A percentile compares a stretch with the other conserved stretches of the same genome.
Conservation (phyloP, 2,888 invertebrate genomes). For the Clitarchus hookeri region DNA sequence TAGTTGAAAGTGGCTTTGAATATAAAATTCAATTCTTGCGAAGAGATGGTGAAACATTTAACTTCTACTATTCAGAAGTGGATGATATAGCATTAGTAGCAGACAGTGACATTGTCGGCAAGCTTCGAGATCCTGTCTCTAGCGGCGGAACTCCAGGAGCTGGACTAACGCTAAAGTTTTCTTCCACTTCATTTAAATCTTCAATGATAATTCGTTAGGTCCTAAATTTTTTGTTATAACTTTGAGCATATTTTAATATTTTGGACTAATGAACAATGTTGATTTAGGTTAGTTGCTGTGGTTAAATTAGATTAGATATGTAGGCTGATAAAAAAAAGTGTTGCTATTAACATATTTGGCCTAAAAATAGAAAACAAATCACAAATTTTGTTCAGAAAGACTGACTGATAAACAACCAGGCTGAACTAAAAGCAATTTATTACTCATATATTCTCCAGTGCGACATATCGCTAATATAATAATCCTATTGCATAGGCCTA, state of each 20-base stretch:
- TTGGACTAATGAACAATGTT: neutral
- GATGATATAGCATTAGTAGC: no score
- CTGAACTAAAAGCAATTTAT: no score
- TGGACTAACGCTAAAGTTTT: neutral
- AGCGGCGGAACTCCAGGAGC: neutral
- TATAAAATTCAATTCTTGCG: neutral
- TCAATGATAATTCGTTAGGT: neutral
- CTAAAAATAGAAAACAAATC: neutral
- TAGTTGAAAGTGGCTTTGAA: conserved; percentile 14
- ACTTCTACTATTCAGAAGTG: neutral
- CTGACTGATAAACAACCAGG: neutral
- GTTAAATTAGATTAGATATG: no score
- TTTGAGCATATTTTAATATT: neutral
- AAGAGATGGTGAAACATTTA: neutral
- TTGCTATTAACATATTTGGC: neutral
- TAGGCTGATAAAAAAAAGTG: neutral
- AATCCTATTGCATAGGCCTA: neutral
- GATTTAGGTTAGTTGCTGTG: neutral
- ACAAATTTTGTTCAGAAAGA: neutral
- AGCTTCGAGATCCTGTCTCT: neutral
- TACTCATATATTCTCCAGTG: no score
- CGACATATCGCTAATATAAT: neutral
- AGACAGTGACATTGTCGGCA: neutral
- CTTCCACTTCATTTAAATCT: neutral
- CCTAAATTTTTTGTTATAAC: neutral